A percentile compares a stretch with the other conserved stretches of the same genome.
Evolutionary conservation across 2,888 invertebrate species (phyloP).

Genomic region (Cryptocephalus moraei): DNA sequence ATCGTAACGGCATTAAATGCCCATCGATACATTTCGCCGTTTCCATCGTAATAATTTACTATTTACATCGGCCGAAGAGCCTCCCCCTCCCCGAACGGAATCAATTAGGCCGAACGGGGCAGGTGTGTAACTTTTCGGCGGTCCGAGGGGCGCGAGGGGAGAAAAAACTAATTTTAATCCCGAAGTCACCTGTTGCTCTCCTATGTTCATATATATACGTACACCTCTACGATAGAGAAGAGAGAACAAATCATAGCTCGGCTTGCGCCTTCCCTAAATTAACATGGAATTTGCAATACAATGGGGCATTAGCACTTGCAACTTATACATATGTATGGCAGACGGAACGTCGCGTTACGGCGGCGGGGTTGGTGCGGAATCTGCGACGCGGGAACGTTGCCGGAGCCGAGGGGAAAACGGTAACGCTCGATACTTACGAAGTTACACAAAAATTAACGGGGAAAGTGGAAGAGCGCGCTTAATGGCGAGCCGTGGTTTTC

Average conservation of each 20-base stretch:
- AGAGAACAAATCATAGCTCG: constrained; percentile 29
- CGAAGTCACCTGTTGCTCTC: constrained; percentile 32
- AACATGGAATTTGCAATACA: constrained; percentile 41
- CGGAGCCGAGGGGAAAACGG: too few species aligned
- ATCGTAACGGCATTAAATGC: too few species aligned
- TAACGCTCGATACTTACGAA: too few species aligned
- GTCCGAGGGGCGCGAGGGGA: not conserved
- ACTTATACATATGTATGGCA: constrained; percentile 38
- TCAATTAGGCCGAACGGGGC: constrained; percentile 4
- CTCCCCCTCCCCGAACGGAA: not conserved
- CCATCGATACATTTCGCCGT: not conserved
- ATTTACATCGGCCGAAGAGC: not conserved
- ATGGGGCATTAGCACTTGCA: constrained; percentile 38
- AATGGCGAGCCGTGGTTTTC: too few species aligned
- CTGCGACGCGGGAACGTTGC: too few species aligned
- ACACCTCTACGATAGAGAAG: not conserved
- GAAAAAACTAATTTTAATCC: constrained; percentile 17
- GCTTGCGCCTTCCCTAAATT: constrained; percentile 33
- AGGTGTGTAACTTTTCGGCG: constrained; percentile 1
- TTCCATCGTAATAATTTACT: not conserved
- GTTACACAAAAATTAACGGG: too few species aligned
- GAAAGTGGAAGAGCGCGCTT: too few species aligned
- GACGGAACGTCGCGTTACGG: constrained; percentile 27
- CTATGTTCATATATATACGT: not conserved
- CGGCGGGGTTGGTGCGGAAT: too few species aligned